Evolutionary conservation across 2,113 vertebrate species (phyloP).

Genomic region (Callipepla californica): DNA sequence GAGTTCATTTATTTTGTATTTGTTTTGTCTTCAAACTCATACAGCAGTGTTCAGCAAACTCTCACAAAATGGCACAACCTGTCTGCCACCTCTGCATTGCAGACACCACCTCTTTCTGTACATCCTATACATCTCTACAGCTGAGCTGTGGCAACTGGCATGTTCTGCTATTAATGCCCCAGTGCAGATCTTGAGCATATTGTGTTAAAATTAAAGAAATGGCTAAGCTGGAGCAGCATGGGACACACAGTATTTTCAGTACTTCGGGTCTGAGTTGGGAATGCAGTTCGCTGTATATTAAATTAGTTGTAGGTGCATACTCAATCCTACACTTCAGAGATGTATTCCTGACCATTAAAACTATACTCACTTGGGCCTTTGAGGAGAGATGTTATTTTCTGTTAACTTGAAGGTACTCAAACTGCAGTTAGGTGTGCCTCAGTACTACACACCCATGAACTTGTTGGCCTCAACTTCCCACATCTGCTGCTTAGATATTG

Average conservation of each 20-base stretch:
- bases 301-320: constrained; percentile 21
- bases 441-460: neutral
- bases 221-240: neutral
- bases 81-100: neutral
- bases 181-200: neutral
- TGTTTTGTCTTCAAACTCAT: neutral
- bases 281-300: neutral
- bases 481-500: neutral
- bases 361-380: neutral
- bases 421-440: neutral
- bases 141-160: neutral
- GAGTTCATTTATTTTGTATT: neutral
- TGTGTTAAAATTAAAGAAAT: neutral
- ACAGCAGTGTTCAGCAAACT: neutral
- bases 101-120: neutral
- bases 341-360: neutral
- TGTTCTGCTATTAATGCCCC: neutral
- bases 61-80: neutral
- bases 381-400: neutral
- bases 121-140: neutral
- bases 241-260: constrained; percentile 1
- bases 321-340: neutral
- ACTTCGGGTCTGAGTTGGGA: neutral
- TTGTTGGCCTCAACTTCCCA: neutral
- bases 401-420: neutral